A percentile compares a stretch with the other conserved stretches of the same genome.
phyloP scores from a whole-genome alignment of 2,113 vertebrate genomes.

The Nerophis ophidion region DNA sequence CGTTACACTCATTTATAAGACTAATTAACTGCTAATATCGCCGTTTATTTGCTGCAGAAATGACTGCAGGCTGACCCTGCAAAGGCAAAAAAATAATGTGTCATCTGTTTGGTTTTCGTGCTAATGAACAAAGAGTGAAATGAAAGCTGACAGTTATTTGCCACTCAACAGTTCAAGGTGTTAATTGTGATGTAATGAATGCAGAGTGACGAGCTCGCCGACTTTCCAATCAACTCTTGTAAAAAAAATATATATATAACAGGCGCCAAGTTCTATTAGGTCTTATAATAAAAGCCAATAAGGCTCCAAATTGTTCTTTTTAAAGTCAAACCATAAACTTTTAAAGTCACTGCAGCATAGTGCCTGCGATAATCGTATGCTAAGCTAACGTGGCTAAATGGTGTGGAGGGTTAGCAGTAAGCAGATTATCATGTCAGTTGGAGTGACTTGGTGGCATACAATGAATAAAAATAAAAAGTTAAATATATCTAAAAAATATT shows the following conservation, averaged over 20 bases:
- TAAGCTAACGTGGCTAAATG: not conserved
- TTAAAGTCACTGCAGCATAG: not conserved
- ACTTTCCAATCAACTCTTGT: not conserved
- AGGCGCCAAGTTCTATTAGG: too few relatives aligned
- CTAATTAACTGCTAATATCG: conserved; percentile 4
- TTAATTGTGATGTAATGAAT: not conserved
- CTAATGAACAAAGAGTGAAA: conserved; percentile 3
- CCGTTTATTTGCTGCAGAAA: not conserved
- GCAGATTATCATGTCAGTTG: not conserved
- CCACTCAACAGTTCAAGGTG: not conserved
- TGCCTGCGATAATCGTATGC: not conserved
- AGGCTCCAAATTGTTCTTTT: not conserved
- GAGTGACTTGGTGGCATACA: not conserved
- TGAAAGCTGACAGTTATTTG: conserved; percentile 1
- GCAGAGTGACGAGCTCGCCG: not conserved
- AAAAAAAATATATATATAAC: not conserved
- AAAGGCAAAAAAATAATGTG: conserved; percentile 1
- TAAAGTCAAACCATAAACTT: not conserved
- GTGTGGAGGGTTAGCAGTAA: not conserved
- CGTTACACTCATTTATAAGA: not conserved
- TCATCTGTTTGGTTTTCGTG: conserved; percentile 5
- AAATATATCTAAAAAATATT: too few relatives aligned
- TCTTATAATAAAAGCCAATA: conserved; percentile 1
- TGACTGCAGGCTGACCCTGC: not conserved
- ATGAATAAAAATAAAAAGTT: not conserved